Percentiles rank a stretch among this genome's conserved stretches.
These are phyloP conservation scores for Antidorcas marsupialis DNA, from an alignment of 2,113 vertebrate species.

Conservation along the genomic window DNA sequence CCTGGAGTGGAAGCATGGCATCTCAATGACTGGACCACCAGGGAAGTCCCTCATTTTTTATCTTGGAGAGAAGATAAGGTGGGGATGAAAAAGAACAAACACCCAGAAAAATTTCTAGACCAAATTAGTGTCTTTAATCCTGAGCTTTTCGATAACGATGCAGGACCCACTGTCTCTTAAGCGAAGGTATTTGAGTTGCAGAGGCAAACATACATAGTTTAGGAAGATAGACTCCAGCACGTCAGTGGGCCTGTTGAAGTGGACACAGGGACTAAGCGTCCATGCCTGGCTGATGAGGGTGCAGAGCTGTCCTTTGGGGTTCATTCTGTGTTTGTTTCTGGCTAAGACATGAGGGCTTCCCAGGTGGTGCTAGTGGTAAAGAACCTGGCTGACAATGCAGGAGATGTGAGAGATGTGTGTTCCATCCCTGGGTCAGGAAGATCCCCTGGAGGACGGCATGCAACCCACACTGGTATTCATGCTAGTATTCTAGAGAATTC, in stretches of 20 bases:
- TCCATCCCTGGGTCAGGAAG: background rate
- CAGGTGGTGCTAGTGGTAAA: background rate
- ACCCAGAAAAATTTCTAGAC: background rate
- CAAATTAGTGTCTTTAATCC: background rate
- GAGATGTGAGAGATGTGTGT: background rate
- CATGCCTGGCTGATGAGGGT: background rate
- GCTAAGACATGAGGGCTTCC: background rate
- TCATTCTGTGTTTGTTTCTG: background rate
- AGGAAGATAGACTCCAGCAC: background rate
- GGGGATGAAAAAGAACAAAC: background rate
- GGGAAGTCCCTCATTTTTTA: background rate
- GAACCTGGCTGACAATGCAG: background rate
- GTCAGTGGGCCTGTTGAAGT: background rate
- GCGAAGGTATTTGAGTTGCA: background rate
- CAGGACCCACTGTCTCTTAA: background rate
- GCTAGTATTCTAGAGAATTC: background rate
- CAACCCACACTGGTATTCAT: background rate
- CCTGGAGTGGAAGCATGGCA: background rate
- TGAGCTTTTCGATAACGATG: background rate
- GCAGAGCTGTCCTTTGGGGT: background rate
- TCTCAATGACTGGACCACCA: background rate
- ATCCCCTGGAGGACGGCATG: background rate
- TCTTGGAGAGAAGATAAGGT: background rate
- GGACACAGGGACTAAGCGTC: background rate
- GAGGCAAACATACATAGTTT: background rate